Base-by-base conservation (phyloP, 2,113 vertebrate genomes). In the Corythoichthys haematopterus region DNA sequence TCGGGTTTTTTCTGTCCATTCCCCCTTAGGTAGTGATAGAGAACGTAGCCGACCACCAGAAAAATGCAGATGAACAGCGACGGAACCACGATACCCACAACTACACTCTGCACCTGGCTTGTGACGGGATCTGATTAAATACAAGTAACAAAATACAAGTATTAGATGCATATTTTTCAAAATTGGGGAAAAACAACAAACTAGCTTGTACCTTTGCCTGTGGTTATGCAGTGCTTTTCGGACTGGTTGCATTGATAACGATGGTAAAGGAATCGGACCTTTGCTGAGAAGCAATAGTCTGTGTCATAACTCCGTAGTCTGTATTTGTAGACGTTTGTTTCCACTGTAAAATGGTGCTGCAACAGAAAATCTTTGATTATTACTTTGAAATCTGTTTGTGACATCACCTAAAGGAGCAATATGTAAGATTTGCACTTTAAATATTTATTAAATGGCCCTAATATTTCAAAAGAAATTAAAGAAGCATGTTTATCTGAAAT, bases 281-380 rank as follows among this genome's bases (percentile, higher is more conserved):
- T 72, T 14, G 80, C 89, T 52, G 83, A 87, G 69, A 90, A 90
- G 78, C 89, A 90, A 68, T 85, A 87, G 46, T 87, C 37, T 7
- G 77, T 84, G 6, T 76, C 45, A 38, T 76, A 76, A 0, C 78
- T 75, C 69, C 84, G 38, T 67, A 76, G 66, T 1, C 3, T 36
- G 50, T 84, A 79, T 46, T 69, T 80, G 76, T 75, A 78, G 0
- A 0, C 12, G 15, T 12, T 45, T n/a, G 47, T 65, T 11, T 1
- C 3, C 59, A 83, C 13, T 3, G 35, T 46, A 43, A 85, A 51
- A 64, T 85, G 38, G 16, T 37, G 35, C 88, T 90, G 13, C 14
- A 67, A 43, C 40, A 43, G 2, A 43, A 43, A 43, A 3, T 7
- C 40, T 43, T 43, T 43, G 40, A 3, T 43, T 43, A 43, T 5